Conservation (phyloP, 2,113 vertebrate species). For the Pangasianodon gigas region DNA sequence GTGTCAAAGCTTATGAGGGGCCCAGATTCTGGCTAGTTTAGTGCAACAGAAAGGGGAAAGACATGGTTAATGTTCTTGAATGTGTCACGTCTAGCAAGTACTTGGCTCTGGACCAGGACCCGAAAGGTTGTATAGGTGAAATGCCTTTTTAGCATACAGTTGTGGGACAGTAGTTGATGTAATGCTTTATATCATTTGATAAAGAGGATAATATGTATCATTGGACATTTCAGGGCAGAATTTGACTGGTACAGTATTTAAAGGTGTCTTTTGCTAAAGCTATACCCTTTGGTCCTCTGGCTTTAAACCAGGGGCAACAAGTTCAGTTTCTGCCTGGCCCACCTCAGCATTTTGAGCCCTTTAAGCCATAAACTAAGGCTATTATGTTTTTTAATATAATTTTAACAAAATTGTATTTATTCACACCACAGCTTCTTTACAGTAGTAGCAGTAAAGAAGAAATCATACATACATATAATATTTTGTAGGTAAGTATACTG, state of each 20-base stretch:
- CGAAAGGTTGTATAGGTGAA: neutral
- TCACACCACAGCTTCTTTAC: neutral
- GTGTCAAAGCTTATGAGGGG: neutral
- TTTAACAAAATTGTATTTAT: neutral
- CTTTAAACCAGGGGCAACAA: neutral
- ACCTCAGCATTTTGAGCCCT: neutral
- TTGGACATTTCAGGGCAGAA: neutral
- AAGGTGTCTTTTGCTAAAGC: neutral
- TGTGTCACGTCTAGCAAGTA: neutral
- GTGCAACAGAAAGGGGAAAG: neutral
- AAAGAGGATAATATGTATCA: neutral
- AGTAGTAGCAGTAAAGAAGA: neutral
- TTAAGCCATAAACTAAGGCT: neutral
- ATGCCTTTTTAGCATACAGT: neutral
- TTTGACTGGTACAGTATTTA: neutral
- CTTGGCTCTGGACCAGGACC: neutral
- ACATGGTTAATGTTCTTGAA: neutral
- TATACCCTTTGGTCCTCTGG: neutral
- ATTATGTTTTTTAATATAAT: neutral
- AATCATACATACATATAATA: neutral
- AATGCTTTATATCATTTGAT: neutral
- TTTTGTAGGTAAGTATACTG: neutral
- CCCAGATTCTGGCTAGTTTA: neutral
- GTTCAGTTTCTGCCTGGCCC: neutral
- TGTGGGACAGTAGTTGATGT: neutral